Evolutionary conservation across 2,113 vertebrate species (phyloP).

Genomic region (Aptenodytes patagonicus): DNA sequence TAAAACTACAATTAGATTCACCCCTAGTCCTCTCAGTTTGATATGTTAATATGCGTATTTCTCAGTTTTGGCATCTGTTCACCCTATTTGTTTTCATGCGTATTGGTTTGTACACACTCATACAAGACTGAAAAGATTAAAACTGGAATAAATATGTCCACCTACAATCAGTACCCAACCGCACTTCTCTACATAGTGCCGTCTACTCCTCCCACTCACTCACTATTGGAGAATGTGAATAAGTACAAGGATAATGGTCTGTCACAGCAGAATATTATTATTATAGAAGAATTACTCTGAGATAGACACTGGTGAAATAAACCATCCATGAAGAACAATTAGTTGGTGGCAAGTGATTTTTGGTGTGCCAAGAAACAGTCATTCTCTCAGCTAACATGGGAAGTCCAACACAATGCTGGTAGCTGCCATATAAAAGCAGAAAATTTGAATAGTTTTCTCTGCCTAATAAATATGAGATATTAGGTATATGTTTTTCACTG

Average conservation of each 20-base stretch:
- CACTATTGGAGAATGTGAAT: neutral
- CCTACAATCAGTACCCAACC: neutral
- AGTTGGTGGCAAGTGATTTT: neutral
- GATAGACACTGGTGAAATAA: neutral
- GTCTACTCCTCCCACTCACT: neutral
- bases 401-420: neutral
- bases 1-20: neutral
- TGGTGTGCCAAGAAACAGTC: neutral
- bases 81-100: neutral
- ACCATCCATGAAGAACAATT: neutral
- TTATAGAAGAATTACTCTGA: neutral
- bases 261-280: neutral
- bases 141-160: neutral
- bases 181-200: neutral
- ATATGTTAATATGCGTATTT: neutral
- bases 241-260: neutral
- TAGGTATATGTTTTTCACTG: neutral
- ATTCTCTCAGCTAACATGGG: neutral
- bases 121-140: neutral
- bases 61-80: neutral
- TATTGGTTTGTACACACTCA: neutral
- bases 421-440: neutral
- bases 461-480: neutral
- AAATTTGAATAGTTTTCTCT: neutral
- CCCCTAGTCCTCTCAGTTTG: neutral